Evolutionary conservation across 1,140 invertebrate genomes (phyloP).

Genomic region (Drosophila pachea): DNA sequence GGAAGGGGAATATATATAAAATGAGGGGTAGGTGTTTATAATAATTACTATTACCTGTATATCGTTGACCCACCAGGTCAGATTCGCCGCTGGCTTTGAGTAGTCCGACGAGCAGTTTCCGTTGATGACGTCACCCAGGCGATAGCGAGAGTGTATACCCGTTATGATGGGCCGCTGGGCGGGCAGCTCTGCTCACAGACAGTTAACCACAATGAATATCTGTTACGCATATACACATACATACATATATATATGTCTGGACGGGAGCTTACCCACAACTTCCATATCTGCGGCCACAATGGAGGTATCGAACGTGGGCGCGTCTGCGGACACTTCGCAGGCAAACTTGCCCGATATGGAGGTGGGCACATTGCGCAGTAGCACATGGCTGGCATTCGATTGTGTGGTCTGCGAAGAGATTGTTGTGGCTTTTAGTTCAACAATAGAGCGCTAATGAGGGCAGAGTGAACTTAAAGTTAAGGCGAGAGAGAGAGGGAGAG

Average conservation of each 20-base stretch:
- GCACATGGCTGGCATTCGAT: slow-evolving; percentile 83
- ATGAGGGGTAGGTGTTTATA: slow-evolving; percentile 8
- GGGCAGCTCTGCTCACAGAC: slow-evolving; percentile 82
- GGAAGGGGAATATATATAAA: neutral
- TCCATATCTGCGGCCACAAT: slow-evolving; percentile 85
- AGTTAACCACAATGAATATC: neutral
- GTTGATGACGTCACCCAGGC: slow-evolving; percentile 84
- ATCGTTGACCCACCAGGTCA: slow-evolving; percentile 92
- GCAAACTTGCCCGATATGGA: slow-evolving; percentile 85
- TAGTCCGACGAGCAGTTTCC: slow-evolving; percentile 87
- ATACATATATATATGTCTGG: no score
- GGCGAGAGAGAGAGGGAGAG: no score
- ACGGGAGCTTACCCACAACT: slow-evolving; percentile 83
- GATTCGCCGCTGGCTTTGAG: slow-evolving; percentile 89
- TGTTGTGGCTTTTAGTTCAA: neutral
- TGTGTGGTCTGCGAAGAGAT: slow-evolving; percentile 79
- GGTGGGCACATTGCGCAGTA: slow-evolving; percentile 81
- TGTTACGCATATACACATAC: neutral
- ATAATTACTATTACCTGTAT: slow-evolving; percentile 80
- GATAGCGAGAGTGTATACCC: slow-evolving; percentile 85
- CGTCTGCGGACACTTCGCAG: slow-evolving; percentile 91
- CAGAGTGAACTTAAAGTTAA: no score
- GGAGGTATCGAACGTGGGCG: slow-evolving; percentile 90
- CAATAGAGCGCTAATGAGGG: neutral
- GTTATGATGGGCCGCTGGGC: slow-evolving; percentile 84